Evolutionary conservation across 1,140 invertebrate genomes (phyloP).

Genomic region (Heliconius eleuchia): DNA sequence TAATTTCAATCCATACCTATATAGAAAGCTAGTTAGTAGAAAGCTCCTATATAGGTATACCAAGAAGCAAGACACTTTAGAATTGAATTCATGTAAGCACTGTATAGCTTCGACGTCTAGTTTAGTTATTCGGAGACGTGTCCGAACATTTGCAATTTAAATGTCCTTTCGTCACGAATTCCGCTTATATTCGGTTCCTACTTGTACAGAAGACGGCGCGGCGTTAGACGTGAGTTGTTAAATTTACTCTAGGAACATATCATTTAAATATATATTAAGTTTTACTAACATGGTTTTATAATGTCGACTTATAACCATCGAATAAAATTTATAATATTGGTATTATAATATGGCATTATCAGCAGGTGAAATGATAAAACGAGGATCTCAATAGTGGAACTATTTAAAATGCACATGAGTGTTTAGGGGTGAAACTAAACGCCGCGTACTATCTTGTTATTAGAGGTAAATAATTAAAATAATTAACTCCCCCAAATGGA

Average conservation of each 20-base stretch:
- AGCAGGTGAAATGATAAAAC: too few species aligned
- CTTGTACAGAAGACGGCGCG: neutral
- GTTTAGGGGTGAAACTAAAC: too few species aligned
- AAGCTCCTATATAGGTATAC: neutral
- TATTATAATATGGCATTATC: too few species aligned
- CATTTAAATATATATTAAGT: neutral
- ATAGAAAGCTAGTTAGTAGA: too few species aligned
- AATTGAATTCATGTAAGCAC: neutral
- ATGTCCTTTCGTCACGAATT: slow-evolving; percentile 15
- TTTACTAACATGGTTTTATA: neutral
- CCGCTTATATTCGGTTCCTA: neutral
- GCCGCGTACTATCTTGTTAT: too few species aligned
- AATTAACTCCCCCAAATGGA: too few species aligned
- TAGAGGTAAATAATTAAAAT: too few species aligned
- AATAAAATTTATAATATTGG: too few species aligned
- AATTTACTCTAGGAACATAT: neutral
- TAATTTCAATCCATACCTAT: too few species aligned
- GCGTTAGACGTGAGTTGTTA: neutral
- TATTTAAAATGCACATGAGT: too few species aligned
- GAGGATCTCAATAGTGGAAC: too few species aligned
- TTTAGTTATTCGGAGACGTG: slow-evolving; percentile 19
- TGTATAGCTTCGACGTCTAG: slow-evolving; percentile 4
- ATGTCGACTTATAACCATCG: neutral
- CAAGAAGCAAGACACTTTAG: neutral
- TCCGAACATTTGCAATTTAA: slow-evolving; percentile 24